A percentile compares a stretch with the other conserved stretches of the same genome.
phyloP scores from a whole-genome alignment of 2,113 vertebrate species.

The Lepisosteus osseus region DNA sequence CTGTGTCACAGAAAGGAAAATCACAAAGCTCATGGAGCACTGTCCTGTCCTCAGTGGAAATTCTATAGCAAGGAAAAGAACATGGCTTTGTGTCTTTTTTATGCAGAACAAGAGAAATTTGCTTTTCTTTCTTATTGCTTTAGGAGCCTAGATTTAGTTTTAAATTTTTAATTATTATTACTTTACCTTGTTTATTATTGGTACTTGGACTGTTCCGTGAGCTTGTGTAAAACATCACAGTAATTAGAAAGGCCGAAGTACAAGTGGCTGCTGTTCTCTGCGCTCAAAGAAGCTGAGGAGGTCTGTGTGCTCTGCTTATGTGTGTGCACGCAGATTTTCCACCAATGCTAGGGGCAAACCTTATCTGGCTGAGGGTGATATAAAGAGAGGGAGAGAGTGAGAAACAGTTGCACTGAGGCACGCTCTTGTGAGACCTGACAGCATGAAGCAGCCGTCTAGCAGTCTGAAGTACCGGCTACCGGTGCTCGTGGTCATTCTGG shows the following conservation, averaged over 20 bases:
- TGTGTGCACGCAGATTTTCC: conserved; percentile 15
- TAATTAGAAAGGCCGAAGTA: conserved; percentile 37
- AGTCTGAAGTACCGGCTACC: conserved; percentile 55
- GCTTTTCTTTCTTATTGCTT: too few relatives aligned
- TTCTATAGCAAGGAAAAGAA: too few relatives aligned
- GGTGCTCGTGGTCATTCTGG: conserved; percentile 57
- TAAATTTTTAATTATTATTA: too few relatives aligned
- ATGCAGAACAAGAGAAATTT: too few relatives aligned
- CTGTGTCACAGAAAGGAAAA: too few relatives aligned
- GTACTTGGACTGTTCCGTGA: background rate
- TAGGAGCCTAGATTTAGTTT: too few relatives aligned
- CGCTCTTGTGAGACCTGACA: conserved; percentile 28
- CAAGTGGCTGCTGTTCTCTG: conserved; percentile 1
- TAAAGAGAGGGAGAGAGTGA: conserved; percentile 31
- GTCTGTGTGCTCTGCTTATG: conserved; percentile 8
- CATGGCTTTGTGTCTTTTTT: too few relatives aligned
- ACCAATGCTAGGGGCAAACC: conserved; percentile 21
- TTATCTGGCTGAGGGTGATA: conserved; percentile 47
- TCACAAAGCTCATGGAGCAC: too few relatives aligned
- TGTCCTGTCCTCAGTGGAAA: too few relatives aligned
- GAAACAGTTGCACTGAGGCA: conserved; percentile 5
- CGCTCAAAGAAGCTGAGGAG: conserved; percentile 14
- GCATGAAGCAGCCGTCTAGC: conserved; percentile 43
- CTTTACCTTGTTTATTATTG: too few relatives aligned
- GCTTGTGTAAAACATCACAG: conserved; percentile 3